phyloP scores from a whole-genome alignment of 2,888 invertebrate species.

The Alviniconcha strummeri region DNA sequence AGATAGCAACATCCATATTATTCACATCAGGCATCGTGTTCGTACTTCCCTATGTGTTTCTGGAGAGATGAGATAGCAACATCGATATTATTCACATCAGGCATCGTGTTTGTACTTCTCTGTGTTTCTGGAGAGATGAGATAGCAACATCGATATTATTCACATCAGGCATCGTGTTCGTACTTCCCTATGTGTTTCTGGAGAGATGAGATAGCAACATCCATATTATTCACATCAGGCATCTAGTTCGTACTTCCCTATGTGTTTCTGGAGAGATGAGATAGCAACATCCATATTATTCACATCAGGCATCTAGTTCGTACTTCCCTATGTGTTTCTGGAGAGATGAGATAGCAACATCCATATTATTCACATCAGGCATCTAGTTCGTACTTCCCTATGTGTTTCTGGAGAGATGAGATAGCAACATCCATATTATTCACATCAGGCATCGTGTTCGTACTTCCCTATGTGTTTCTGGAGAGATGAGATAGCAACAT shows the following conservation, averaged over 20 bases:
- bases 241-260: constrained; percentile 44
- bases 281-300: too few species aligned
- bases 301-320: constrained; percentile 39
- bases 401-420: constrained; percentile 49
- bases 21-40: constrained; percentile 39
- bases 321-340: constrained; percentile 51
- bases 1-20: too few species aligned
- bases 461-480: constrained; percentile 50
- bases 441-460: constrained; percentile 42
- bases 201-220: not conserved
- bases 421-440: too few species aligned
- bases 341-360: not conserved
- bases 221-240: too few species aligned
- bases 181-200: constrained; percentile 59
- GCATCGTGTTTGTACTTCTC: constrained; percentile 40
- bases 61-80: constrained; percentile 33
- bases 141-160: too few species aligned
- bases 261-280: constrained; percentile 49
- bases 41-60: constrained; percentile 46
- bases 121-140: constrained; percentile 50
- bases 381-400: constrained; percentile 33
- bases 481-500: not conserved
- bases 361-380: too few species aligned
- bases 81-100: too few species aligned
- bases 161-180: too few species aligned